Evolutionary conservation across 1,140 invertebrate genomes (phyloP), one percentile per base, ranked within the genome.

Genomic region (Trichonephila inaurata): DNA sequence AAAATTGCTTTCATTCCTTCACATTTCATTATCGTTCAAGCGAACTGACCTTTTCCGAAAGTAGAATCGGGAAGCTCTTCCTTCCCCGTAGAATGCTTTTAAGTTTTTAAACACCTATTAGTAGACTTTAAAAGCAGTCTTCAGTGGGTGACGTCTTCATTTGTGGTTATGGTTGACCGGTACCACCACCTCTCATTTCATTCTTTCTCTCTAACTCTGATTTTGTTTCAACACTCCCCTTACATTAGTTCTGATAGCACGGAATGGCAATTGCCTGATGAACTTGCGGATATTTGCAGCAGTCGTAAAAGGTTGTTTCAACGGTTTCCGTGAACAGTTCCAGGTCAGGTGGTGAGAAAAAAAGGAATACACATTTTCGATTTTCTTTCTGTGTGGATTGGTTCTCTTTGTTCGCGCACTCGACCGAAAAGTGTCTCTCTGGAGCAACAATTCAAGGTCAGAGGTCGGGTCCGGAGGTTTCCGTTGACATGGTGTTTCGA

Each of bases 211-310:
- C n/a, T 4, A 24, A 14, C 66, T 69, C 24, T 24, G 33, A 77
- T 77, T 77, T 77, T 77, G 72, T 77, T 77, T 77, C 28, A 77
- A 77, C 72, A 77, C 72, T 77, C 33, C 33, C 40, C 72, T 77
- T 16, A 40, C 18, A 77, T 77, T 24, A 5, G 14, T 69, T n/a
- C n/a, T 8, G n/a, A n/a, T 69, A 18, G 24, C 72, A 40, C 24
- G 7, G 16, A 14, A 18, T 40, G 72, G 28, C 18, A 77, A 77
- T 77, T 77, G 72, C 72, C 72, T 77, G 24, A 33, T 77, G 72
- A 77, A 77, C 72, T 77, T 77, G 28, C 19, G 33, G 16, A 18
- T 69, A 24, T 69, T 69, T 69, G 24, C 66, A 69, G 66, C 10
- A 12, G n/a, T 69, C 24, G n/a, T 33, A 40, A 24, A 40, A 51